A percentile compares a stretch with the other conserved stretches of the same genome.
These are phyloP conservation scores for Corythaixoides concolor DNA, from an alignment of 2,113 vertebrate genomes.

Conservation along the genomic window DNA sequence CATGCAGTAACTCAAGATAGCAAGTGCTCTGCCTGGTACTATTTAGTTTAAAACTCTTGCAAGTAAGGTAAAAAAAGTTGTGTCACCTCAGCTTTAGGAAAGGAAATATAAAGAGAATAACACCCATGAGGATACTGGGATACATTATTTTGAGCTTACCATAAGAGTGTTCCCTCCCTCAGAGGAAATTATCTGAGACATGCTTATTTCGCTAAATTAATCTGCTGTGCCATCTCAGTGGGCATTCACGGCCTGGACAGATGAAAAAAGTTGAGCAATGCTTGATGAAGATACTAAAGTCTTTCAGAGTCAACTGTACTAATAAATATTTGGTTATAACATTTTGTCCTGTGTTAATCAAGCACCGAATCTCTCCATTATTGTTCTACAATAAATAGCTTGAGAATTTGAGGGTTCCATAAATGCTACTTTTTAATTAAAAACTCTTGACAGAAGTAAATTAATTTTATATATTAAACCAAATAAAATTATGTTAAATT, in stretches of 20 bases:
- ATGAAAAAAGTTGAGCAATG: not conserved
- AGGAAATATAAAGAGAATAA: not conserved
- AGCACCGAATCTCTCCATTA: not conserved
- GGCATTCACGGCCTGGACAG: not conserved
- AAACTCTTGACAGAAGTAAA: not conserved
- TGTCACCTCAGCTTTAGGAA: not conserved
- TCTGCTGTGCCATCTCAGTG: not conserved
- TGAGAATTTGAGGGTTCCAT: not conserved
- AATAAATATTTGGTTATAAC: not conserved
- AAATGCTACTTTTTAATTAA: not conserved
- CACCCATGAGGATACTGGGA: not conserved
- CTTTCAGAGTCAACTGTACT: not conserved
- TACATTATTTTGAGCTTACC: not conserved
- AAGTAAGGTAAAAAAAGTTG: not conserved
- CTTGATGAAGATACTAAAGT: not conserved
- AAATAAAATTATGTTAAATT: not conserved
- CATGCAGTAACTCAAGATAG: not conserved
- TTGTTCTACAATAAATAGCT: not conserved
- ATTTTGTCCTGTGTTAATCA: not conserved
- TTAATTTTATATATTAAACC: not conserved
- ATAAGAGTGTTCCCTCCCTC: not conserved
- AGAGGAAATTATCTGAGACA: not conserved
- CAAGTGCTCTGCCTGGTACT: accelerated
- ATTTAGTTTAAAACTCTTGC: not conserved
- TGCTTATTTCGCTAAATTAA: not conserved